phyloP scores from a whole-genome alignment of 1,140 invertebrate species.

The Micrasema minimum region DNA sequence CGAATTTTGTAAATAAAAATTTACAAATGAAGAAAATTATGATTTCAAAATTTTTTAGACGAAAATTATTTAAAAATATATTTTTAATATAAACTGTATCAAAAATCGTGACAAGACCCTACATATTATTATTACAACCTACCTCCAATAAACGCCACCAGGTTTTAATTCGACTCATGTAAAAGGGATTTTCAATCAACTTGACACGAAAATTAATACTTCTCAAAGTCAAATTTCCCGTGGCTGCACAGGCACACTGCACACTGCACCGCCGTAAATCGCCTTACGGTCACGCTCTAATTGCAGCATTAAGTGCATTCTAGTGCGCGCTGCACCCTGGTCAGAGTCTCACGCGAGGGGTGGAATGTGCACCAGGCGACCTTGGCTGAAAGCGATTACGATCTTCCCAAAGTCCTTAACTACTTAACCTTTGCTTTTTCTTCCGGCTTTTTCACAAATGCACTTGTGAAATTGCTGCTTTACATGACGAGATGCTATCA shows the following conservation, averaged over 20 bases:
- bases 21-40: too few relatives aligned
- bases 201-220: constrained; percentile 10
- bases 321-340: constrained; percentile 16
- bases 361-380: background rate
- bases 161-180: too few relatives aligned
- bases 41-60: too few relatives aligned
- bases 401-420: background rate
- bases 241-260: background rate
- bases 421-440: background rate
- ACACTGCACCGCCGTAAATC: constrained; percentile 15
- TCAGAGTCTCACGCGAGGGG: constrained; percentile 7
- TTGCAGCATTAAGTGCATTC: constrained; percentile 8
- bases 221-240: constrained; percentile 9
- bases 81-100: too few relatives aligned
- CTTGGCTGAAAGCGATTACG: constrained; percentile 1
- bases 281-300: constrained; percentile 27
- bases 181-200: background rate
- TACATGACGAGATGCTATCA: too few relatives aligned
- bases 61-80: too few relatives aligned
- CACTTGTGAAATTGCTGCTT: too few relatives aligned
- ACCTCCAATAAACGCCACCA: too few relatives aligned
- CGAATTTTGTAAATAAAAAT: too few relatives aligned
- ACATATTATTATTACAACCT: too few relatives aligned
- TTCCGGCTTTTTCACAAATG: too few relatives aligned
- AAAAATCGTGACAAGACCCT: too few relatives aligned